Conservation (phyloP, 2,113 vertebrate genomes). For the Manacus vitellinus region DNA sequence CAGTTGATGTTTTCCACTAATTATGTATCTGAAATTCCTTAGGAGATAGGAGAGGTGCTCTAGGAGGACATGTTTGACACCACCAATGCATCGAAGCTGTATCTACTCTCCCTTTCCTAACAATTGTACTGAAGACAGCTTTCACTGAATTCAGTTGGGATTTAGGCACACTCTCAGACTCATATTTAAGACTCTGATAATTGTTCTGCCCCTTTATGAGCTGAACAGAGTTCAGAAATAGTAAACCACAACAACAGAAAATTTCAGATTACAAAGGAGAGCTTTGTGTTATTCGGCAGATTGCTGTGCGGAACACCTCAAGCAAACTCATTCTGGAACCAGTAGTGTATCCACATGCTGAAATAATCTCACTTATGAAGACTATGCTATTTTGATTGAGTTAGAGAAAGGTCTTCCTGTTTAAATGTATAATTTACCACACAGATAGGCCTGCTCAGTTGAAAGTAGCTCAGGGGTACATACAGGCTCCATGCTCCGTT, state of each 20-base stretch:
- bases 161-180: background rate
- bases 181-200: background rate
- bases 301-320: background rate
- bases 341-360: background rate
- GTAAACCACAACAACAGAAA: background rate
- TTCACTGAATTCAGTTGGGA: background rate
- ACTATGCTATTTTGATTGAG: background rate
- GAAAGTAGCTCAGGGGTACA: background rate
- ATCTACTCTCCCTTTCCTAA: background rate
- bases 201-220: background rate
- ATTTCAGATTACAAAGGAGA: background rate
- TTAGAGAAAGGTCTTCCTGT: background rate
- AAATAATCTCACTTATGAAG: background rate
- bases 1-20: background rate
- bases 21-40: background rate
- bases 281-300: background rate
- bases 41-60: background rate
- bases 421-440: background rate
- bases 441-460: background rate
- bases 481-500: background rate
- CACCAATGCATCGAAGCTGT: fast-evolving
- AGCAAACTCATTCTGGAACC: background rate
- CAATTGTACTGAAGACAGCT: background rate
- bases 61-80: background rate
- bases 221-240: background rate